Evolutionary conservation across 2,113 vertebrate genomes (phyloP).

Genomic region (Synodontis membranacea): DNA sequence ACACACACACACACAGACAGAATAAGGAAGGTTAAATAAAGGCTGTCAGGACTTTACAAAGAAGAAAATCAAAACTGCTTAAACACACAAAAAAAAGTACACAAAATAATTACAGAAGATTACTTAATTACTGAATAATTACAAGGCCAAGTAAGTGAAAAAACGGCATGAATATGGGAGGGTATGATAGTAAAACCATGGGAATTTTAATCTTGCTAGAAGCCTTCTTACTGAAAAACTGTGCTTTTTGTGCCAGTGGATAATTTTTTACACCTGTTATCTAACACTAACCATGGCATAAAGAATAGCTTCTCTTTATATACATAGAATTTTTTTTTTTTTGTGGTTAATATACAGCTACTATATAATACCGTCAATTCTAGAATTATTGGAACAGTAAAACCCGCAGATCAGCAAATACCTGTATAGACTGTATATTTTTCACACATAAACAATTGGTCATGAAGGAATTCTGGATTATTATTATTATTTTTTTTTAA

Average conservation of each 20-base stretch:
- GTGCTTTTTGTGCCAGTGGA: background rate
- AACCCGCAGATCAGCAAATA: background rate
- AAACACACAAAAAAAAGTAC: background rate
- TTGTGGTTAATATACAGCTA: background rate
- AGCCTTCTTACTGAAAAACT: background rate
- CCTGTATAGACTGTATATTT: too few species aligned
- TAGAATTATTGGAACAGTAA: too few species aligned
- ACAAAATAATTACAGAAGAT: background rate
- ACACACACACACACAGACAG: too few species aligned
- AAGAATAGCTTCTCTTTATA: background rate
- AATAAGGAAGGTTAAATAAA: background rate
- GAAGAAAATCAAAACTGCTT: background rate
- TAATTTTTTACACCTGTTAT: background rate
- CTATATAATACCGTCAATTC: too few species aligned
- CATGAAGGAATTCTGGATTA: too few species aligned
- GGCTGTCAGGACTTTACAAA: background rate
- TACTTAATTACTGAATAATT: too few species aligned
- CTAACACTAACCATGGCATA: background rate
- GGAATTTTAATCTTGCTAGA: background rate
- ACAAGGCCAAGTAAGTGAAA: background rate
- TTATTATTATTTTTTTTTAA: too few species aligned
- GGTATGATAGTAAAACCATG: background rate
- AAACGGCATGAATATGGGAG: background rate
- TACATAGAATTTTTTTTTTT: background rate
- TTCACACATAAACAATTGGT: too few species aligned